Conservation (phyloP, 2,888 invertebrate species). For the Eupithecia insigniata region DNA sequence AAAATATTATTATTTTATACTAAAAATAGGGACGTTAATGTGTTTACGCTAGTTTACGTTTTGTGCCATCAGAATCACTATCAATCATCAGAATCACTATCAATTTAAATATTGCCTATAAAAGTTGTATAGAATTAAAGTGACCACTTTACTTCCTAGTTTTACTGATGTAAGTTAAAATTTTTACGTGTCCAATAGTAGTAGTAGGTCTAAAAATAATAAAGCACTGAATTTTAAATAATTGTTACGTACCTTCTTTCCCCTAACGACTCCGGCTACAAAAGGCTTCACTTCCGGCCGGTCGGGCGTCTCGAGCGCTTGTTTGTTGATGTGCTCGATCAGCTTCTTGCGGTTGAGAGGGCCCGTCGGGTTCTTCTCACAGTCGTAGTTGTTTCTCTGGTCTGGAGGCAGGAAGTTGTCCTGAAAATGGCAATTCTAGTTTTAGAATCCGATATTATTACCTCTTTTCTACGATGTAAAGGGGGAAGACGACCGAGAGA, state of each 20-base stretch:
- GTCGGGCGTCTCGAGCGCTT: conserved; percentile 99
- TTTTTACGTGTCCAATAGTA: no score
- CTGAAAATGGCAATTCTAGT: conserved; percentile 78
- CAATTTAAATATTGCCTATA: no score
- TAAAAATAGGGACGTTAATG: no score
- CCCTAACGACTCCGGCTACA: conserved; percentile 94
- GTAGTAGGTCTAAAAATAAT: no score
- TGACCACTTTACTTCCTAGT: no score
- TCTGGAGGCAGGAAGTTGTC: conserved; percentile 98
- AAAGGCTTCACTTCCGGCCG: conserved; percentile 97
- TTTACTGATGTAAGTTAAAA: no score
- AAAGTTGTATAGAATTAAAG: no score
- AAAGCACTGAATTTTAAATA: no score
- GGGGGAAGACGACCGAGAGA: neutral
- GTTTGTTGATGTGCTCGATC: conserved; percentile 98
- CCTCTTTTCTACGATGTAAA: neutral
- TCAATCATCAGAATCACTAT: no score
- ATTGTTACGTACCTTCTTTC: conserved; percentile 88
- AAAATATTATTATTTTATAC: no score
- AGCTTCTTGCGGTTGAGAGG: conserved; percentile 97
- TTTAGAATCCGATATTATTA: neutral
- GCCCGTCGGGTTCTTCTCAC: conserved; percentile 97
- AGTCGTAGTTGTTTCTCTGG: conserved; percentile 97
- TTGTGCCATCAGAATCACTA: no score
- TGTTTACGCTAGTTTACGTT: no score